A percentile compares a stretch with the other conserved stretches of the same genome.
These are phyloP conservation scores for Nomada goodeniana DNA, from an alignment of 2,888 invertebrate genomes.

Conservation along the genomic window DNA sequence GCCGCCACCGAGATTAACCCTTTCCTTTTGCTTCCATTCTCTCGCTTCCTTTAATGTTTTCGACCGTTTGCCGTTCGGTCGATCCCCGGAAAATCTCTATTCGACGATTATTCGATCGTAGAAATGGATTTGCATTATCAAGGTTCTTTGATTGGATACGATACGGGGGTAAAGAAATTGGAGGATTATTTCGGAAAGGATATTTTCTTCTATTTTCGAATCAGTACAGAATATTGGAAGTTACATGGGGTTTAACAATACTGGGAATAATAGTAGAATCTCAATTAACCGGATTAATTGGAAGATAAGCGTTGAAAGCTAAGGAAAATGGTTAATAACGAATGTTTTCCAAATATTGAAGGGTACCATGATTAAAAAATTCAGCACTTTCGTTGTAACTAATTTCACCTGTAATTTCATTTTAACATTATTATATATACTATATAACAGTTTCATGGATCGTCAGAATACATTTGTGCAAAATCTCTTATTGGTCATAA, in stretches of 20 bases:
- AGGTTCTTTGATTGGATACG: neutral
- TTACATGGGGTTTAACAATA: neutral
- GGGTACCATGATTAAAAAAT: too few relatives aligned
- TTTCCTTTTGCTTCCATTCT: conserved; percentile 5
- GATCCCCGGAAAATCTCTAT: conserved; percentile 2
- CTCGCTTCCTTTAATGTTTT: neutral
- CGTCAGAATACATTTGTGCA: too few relatives aligned
- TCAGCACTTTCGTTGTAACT: too few relatives aligned
- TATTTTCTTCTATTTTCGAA: neutral
- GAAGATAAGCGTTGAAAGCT: too few relatives aligned
- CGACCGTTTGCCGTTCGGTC: neutral
- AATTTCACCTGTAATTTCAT: too few relatives aligned
- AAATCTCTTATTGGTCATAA: too few relatives aligned
- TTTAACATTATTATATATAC: too few relatives aligned
- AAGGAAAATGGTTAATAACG: too few relatives aligned
- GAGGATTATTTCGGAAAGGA: neutral
- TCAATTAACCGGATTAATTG: too few relatives aligned
- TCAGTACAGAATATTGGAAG: too few relatives aligned
- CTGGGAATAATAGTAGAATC: neutral
- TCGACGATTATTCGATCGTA: neutral
- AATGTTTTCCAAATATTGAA: too few relatives aligned
- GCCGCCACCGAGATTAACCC: conserved; percentile 36
- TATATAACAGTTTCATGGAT: too few relatives aligned
- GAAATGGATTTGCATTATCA: conserved; percentile 42
- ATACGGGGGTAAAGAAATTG: neutral